Percentiles rank a stretch among this genome's conserved stretches.
phyloP scores from a whole-genome alignment of 2,888 invertebrate genomes.

The Beris morrisii region DNA sequence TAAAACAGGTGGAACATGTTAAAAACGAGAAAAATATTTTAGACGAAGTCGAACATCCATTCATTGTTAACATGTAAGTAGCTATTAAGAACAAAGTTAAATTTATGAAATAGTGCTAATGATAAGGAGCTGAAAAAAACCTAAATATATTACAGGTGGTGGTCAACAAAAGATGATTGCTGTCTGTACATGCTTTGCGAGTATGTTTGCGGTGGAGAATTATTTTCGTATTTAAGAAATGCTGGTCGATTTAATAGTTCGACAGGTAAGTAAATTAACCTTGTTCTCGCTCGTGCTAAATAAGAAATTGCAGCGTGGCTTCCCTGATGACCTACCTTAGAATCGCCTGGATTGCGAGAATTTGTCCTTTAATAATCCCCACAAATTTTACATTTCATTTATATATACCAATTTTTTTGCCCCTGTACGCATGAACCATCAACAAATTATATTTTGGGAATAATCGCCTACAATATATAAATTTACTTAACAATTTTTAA shows the following conservation, averaged over 20 bases:
- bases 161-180: slow-evolving; percentile 87
- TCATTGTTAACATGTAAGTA: slow-evolving; percentile 91
- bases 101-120: background rate
- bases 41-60: slow-evolving; percentile 89
- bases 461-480: too few relatives aligned
- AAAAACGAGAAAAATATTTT: slow-evolving; percentile 95
- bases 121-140: background rate
- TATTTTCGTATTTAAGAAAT: slow-evolving; percentile 93
- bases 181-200: slow-evolving; percentile 97
- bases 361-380: too few relatives aligned
- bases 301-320: too few relatives aligned
- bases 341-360: too few relatives aligned
- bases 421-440: too few relatives aligned
- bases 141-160: slow-evolving; percentile 66
- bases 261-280: slow-evolving; percentile 63
- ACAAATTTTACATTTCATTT: too few relatives aligned
- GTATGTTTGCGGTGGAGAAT: slow-evolving; percentile 94
- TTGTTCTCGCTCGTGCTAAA: too few relatives aligned
- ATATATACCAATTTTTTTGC: too few relatives aligned
- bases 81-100: background rate
- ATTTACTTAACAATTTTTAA: too few relatives aligned
- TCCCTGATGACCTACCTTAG: too few relatives aligned
- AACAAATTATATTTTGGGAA: too few relatives aligned
- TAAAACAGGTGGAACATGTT: slow-evolving; percentile 96
- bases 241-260: slow-evolving; percentile 86